These are phyloP conservation scores for Lasioglossum leucozonium DNA, from an alignment of 2,888 invertebrate species.

Conservation along the genomic window DNA sequence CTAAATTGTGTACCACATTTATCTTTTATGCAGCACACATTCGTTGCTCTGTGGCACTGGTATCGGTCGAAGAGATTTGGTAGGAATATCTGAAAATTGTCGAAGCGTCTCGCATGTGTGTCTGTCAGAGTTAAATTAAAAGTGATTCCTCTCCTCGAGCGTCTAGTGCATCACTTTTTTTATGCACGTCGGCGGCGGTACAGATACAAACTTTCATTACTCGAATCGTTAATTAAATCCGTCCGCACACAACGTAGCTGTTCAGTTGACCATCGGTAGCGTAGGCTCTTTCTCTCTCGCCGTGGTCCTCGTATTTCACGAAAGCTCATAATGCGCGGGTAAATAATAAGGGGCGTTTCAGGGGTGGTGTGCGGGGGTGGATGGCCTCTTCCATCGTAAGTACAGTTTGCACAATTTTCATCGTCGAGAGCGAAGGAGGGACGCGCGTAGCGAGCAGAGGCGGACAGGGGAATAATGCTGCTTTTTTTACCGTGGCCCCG, in stretches of 20 bases:
- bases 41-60: no score
- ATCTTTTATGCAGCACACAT: no score
- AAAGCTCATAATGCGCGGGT: constrained; percentile 67
- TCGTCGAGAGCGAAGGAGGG: constrained; percentile 33
- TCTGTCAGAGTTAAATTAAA: constrained; percentile 40
- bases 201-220: constrained; percentile 62
- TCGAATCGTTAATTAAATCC: constrained; percentile 69
- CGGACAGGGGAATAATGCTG: constrained; percentile 17
- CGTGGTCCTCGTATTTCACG: constrained; percentile 50
- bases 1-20: no score
- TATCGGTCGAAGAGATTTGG: neutral
- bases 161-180: constrained; percentile 28
- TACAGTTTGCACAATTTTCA: constrained; percentile 63
- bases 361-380: neutral
- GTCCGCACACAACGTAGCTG: constrained; percentile 52
- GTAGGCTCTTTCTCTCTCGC: constrained; percentile 18
- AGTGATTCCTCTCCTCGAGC: constrained; percentile 24
- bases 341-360: constrained; percentile 70
- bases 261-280: constrained; percentile 49
- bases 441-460: neutral
- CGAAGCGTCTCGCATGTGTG: neutral
- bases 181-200: neutral
- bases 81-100: constrained; percentile 21
- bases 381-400: constrained; percentile 22
- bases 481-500: constrained; percentile 30